A percentile compares a stretch with the other conserved stretches of the same genome.
Evolutionary conservation across 2,888 invertebrate species (phyloP).

Genomic region (Spodoptera littoralis): DNA sequence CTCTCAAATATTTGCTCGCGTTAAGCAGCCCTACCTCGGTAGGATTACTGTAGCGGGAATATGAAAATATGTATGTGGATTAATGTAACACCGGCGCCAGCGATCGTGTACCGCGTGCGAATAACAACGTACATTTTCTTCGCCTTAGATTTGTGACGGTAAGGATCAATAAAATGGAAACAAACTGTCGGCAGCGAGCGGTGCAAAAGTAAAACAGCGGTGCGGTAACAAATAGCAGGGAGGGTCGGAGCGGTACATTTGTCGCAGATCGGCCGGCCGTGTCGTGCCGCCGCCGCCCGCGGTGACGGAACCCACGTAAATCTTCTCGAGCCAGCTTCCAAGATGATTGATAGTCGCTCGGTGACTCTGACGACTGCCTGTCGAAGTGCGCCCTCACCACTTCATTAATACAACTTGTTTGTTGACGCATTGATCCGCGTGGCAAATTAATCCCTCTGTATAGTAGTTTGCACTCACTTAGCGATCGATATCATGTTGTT

Average conservation of each 20-base stretch:
- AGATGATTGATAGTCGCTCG: conserved; percentile 76
- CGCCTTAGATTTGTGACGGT: conserved; percentile 72
- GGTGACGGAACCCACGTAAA: conserved; percentile 65
- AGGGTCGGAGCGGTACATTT: conserved; percentile 60
- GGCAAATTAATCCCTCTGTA: conserved; percentile 71
- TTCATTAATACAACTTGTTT: conserved; percentile 61
- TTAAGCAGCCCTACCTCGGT: conserved; percentile 72
- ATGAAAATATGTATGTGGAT: conserved; percentile 79
- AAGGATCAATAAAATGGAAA: conserved; percentile 72
- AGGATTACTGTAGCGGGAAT: conserved; percentile 75
- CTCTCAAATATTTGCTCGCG: conserved; percentile 82
- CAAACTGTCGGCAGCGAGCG: conserved; percentile 68
- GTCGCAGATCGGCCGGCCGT: conserved; percentile 64
- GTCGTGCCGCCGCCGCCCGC: conserved; percentile 29
- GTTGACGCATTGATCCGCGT: conserved; percentile 70
- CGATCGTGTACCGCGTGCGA: conserved; percentile 70
- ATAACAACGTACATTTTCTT: conserved; percentile 72
- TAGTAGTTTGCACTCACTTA: conserved; percentile 60
- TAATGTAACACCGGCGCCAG: conserved; percentile 70
- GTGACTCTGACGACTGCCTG: conserved; percentile 65
- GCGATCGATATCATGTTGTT: conserved; percentile 67
- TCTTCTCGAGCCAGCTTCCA: conserved; percentile 58
- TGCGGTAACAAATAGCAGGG: conserved; percentile 65
- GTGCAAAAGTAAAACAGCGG: conserved; percentile 72
- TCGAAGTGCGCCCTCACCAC: conserved; percentile 60